Evolutionary conservation across 64 coral and sea anemone genomes (phyloP).

Genomic region (Catalaphyllia jardinei): DNA sequence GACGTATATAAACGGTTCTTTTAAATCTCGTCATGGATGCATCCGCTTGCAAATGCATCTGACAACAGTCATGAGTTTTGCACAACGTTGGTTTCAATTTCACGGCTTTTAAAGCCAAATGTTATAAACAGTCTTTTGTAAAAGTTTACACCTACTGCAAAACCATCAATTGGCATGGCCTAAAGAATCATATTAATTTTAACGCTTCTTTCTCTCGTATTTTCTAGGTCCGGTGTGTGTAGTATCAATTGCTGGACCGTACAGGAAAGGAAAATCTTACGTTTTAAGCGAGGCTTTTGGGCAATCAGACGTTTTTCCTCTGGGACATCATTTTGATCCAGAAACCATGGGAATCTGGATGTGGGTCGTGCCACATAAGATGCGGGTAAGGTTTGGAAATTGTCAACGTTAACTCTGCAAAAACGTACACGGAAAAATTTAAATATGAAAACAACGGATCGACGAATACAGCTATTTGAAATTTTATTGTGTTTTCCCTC

Average conservation of each 20-base stretch:
- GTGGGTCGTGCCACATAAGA: slow-evolving; percentile 29
- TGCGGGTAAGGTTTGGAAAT: slow-evolving; percentile 8
- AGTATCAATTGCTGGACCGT: slow-evolving; percentile 43
- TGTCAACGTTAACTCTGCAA: neutral
- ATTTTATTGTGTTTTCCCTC: no score
- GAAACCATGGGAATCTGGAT: slow-evolving; percentile 67
- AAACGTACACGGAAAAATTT: neutral
- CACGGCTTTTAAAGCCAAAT: no score
- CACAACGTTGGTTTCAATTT: no score
- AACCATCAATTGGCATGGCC: no score
- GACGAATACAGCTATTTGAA: neutral
- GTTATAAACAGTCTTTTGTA: no score
- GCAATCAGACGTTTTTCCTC: slow-evolving; percentile 25
- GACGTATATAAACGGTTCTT: no score
- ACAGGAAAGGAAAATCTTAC: slow-evolving; percentile 46
- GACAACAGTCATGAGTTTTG: no score
- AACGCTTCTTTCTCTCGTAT: neutral
- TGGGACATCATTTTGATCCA: slow-evolving; percentile 40
- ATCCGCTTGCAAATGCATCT: no score
- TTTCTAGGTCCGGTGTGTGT: neutral
- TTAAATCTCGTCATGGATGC: no score
- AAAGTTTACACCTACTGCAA: no score
- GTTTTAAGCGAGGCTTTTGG: slow-evolving; percentile 41
- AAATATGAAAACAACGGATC: neutral
- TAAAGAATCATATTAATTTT: no score